These are phyloP conservation scores for Gambusia holbrooki DNA, from an alignment of 2,113 vertebrate species.

Conservation along the genomic window DNA sequence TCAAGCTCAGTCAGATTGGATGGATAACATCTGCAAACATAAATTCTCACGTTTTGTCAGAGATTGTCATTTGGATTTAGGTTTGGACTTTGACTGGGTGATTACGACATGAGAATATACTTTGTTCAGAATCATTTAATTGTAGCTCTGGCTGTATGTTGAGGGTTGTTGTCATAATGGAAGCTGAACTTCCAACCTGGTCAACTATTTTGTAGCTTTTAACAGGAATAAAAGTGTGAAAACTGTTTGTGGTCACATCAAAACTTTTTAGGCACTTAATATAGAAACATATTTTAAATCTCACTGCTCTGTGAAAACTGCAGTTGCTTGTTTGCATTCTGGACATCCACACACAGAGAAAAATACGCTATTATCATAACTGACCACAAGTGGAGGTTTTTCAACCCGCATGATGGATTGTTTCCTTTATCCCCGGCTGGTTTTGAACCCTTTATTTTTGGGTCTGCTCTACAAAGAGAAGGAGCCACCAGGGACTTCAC, in stretches of 20 bases:
- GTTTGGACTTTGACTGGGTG: neutral
- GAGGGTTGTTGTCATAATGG: neutral
- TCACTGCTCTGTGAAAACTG: neutral
- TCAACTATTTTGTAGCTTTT: neutral
- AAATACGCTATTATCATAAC: constrained; percentile 44
- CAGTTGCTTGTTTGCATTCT: neutral
- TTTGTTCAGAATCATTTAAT: neutral
- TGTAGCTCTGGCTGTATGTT: neutral
- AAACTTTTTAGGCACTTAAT: neutral
- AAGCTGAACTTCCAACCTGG: neutral
- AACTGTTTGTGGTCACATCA: neutral
- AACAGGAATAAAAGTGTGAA: neutral
- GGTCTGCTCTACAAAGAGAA: constrained; percentile 69
- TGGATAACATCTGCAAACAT: neutral
- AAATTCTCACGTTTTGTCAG: neutral
- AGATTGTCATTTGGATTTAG: neutral
- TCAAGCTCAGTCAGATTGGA: neutral
- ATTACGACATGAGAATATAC: neutral
- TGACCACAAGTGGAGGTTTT: constrained; percentile 53
- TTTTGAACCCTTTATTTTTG: constrained; percentile 74
- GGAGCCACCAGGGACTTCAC: constrained; percentile 67
- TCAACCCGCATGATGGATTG: constrained; percentile 73
- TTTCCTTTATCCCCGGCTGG: constrained; percentile 66
- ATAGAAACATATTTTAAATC: neutral
- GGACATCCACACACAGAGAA: neutral